Conservation (phyloP, 2,113 vertebrate genomes). For the Psilopsiagon aymara region DNA sequence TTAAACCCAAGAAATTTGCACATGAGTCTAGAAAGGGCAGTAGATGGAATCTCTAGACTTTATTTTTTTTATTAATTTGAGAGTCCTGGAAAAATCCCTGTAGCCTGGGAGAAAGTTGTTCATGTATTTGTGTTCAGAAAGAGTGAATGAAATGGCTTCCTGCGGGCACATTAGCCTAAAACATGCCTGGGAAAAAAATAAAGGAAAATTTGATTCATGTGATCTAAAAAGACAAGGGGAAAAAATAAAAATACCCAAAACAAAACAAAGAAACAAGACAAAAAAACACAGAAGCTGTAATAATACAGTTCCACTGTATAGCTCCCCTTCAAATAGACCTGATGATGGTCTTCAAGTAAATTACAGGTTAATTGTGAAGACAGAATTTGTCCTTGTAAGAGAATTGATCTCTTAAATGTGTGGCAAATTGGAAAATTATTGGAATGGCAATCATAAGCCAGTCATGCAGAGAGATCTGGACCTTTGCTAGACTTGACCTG, state of each 20-base stretch:
- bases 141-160: not conserved
- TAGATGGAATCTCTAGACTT: not conserved
- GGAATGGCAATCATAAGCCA: not conserved
- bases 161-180: not conserved
- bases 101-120: not conserved
- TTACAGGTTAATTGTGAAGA: not conserved
- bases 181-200: not conserved
- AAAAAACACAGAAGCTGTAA: accelerated
- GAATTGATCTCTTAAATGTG: not conserved
- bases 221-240: not conserved
- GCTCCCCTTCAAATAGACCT: not conserved
- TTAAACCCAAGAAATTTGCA: not conserved
- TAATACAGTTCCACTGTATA: not conserved
- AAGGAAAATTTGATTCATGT: not conserved
- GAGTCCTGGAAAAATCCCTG: not conserved
- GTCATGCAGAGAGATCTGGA: not conserved
- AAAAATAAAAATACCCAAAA: not conserved
- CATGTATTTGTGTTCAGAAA: not conserved
- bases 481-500: not conserved
- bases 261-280: not conserved
- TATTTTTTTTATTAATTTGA: not conserved
- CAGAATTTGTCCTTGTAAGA: not conserved
- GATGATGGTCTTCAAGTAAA: not conserved
- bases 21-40: not conserved
- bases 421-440: not conserved